phyloP scores from a whole-genome alignment of 2,113 vertebrate genomes.

The Pristiophorus japonicus region DNA sequence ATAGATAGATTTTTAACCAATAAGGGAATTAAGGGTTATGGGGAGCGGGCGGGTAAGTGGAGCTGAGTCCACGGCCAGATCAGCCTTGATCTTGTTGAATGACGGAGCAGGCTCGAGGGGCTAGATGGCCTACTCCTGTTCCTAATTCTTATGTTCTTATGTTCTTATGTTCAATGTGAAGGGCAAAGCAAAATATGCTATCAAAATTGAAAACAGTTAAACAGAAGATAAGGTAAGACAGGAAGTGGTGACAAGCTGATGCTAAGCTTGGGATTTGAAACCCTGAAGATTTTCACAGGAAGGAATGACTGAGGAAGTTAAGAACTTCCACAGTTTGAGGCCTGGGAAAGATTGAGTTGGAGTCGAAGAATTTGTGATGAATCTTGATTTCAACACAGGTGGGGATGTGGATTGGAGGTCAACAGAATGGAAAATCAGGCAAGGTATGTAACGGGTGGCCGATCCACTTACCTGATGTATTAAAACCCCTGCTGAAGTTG shows the following conservation, averaged over 20 bases:
- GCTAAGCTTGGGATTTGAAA: background rate
- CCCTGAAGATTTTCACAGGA: background rate
- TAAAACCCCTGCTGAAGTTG: background rate
- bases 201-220: background rate
- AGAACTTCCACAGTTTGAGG: background rate
- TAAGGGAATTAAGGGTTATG: too few species aligned
- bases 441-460: too few species aligned
- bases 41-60: too few species aligned
- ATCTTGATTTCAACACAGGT: too few species aligned
- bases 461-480: background rate
- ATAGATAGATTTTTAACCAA: too few species aligned
- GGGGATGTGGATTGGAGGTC: background rate
- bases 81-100: too few species aligned
- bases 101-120: too few species aligned
- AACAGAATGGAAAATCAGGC: background rate
- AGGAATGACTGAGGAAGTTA: background rate
- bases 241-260: background rate
- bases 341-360: too few species aligned
- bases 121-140: too few species aligned
- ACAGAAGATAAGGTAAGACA: background rate
- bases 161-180: background rate
- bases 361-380: too few species aligned
- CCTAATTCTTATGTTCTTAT: too few species aligned
- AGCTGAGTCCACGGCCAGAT: too few species aligned
- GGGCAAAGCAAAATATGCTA: background rate